A percentile compares a stretch with the other conserved stretches of the same genome.
phyloP scores from a whole-genome alignment of 2,113 vertebrate species.

The Gopherus evgoodei region DNA sequence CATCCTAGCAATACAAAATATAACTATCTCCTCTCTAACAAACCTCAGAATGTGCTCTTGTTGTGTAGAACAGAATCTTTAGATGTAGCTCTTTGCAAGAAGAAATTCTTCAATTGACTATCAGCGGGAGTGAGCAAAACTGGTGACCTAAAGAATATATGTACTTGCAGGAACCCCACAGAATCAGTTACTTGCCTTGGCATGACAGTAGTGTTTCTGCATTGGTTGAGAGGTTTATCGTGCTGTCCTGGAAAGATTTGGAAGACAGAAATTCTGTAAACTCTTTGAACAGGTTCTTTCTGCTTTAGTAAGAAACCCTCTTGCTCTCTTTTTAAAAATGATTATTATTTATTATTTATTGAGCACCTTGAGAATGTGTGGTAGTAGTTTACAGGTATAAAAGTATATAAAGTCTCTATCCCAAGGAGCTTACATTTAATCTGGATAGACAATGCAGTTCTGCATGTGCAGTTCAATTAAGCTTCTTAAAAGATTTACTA shows the following conservation, averaged over 20 bases:
- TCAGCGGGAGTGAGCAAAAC: not conserved
- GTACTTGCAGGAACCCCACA: not conserved
- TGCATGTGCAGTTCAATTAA: not conserved
- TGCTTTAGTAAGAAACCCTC: not conserved
- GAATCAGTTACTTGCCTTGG: not conserved
- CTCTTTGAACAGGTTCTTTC: not conserved
- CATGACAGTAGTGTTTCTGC: not conserved
- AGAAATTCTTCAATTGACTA: conserved; percentile 4
- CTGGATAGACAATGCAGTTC: not conserved
- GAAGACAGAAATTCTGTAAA: not conserved
- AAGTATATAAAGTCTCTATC: not conserved
- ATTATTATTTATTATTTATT: not conserved
- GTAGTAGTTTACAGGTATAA: not conserved
- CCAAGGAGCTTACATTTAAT: not conserved
- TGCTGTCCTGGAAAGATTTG: not conserved
- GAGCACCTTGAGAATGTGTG: not conserved
- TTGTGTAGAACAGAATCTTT: not conserved
- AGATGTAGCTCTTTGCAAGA: not conserved
- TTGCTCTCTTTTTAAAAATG: not conserved
- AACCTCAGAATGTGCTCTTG: not conserved
- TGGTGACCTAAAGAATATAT: not conserved
- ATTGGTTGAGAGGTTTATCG: not conserved
- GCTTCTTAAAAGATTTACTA: not conserved
- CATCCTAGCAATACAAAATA: conserved; percentile 21
- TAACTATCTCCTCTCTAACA: not conserved